Conservation (phyloP, 1,140 invertebrate species). For the Cherax quadricarinatus region DNA sequence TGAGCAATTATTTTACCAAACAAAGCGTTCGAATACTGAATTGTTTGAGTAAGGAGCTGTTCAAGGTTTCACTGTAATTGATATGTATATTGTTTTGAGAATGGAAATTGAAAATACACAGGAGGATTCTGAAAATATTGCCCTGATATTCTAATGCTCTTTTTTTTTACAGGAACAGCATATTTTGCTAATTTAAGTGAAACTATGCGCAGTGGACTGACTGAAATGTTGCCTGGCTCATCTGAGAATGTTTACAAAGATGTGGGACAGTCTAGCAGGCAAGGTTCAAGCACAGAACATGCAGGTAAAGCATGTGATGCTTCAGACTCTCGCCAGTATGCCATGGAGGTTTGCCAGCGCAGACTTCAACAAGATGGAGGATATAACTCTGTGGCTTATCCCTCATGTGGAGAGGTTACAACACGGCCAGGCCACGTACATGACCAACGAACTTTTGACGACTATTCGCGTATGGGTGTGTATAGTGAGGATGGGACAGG, state of each 20-base stretch:
- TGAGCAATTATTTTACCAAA: no score
- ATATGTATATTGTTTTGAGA: no score
- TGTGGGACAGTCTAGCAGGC: conserved; percentile 33
- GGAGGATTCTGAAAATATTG: not conserved
- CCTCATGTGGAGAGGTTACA: conserved; percentile 36
- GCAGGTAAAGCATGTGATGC: conserved; percentile 21
- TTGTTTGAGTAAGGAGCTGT: no score
- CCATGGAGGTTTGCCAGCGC: conserved; percentile 45
- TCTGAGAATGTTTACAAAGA: conserved; percentile 43
- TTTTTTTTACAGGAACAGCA: conserved; percentile 41
- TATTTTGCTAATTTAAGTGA: conserved; percentile 59
- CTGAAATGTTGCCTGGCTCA: conserved; percentile 45
- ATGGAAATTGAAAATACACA: not conserved
- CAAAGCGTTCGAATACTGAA: no score
- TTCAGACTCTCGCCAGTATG: conserved; percentile 38
- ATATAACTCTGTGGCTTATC: conserved; percentile 25
- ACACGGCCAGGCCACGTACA: conserved; percentile 2
- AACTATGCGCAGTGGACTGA: conserved; percentile 51
- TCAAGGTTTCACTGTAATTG: no score
- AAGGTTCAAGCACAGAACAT: conserved; percentile 27
- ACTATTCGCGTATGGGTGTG: conserved; percentile 56
- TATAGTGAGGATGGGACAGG: conserved; percentile 54
- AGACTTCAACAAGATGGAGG: conserved; percentile 39
- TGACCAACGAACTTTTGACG: conserved; percentile 49
- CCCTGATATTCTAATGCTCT: no score